Evolutionary conservation across 2,888 invertebrate species (phyloP).

Genomic region (Argyresthia goedartella): DNA sequence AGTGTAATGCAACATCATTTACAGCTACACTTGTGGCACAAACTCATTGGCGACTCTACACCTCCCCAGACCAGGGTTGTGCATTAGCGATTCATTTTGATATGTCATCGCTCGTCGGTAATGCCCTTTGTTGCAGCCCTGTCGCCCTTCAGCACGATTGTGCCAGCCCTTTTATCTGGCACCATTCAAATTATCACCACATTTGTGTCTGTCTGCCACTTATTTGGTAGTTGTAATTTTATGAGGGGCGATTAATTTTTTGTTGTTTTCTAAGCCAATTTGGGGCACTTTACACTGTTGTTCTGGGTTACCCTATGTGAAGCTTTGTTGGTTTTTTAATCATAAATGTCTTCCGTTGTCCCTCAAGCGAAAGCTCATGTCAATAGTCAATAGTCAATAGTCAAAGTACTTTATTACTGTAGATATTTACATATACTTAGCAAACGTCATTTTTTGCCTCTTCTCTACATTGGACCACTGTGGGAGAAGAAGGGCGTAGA

Average conservation of each 20-base stretch:
- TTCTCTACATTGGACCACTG: too few species aligned
- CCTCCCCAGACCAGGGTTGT: conserved; percentile 7
- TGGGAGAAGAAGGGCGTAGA: too few species aligned
- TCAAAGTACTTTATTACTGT: too few species aligned
- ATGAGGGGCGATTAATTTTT: neutral
- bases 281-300: neutral
- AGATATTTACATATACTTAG: too few species aligned
- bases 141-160: conserved; percentile 8
- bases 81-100: conserved; percentile 63
- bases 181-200: conserved; percentile 49
- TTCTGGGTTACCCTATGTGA: neutral
- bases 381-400: too few species aligned
- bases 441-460: too few species aligned
- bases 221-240: neutral
- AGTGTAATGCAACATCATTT: too few species aligned
- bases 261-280: neutral
- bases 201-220: conserved; percentile 18
- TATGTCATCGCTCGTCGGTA: conserved; percentile 49
- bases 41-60: conserved; percentile 1
- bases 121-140: conserved; percentile 37
- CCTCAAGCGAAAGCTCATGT: too few species aligned
- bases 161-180: conserved; percentile 35
- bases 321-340: too few species aligned
- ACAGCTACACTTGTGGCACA: too few species aligned
- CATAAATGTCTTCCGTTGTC: too few species aligned